A percentile compares a stretch with the other conserved stretches of the same genome.
Evolutionary conservation across 2,888 invertebrate genomes (phyloP).

Genomic region (Drosophila dives): DNA sequence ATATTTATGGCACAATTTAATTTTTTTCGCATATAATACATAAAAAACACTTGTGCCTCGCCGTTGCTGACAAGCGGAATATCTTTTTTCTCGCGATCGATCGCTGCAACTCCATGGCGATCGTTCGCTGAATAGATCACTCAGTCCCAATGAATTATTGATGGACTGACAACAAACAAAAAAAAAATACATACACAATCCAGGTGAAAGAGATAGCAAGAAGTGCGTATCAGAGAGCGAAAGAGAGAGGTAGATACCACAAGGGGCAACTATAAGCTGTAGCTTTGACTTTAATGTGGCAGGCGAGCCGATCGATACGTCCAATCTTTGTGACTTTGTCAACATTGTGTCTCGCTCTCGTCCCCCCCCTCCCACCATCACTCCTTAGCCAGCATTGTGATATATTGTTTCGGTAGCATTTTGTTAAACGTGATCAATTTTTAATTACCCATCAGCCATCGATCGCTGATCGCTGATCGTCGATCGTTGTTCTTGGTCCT

Average conservation of each 20-base stretch:
- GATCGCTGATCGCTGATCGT: slow-evolving; percentile 36
- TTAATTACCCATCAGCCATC: slow-evolving; percentile 81
- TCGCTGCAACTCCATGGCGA: slow-evolving; percentile 32
- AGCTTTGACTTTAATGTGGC: slow-evolving; percentile 75
- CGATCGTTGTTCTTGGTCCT: slow-evolving; percentile 23
- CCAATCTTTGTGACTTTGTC: slow-evolving; percentile 70
- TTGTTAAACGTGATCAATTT: slow-evolving; percentile 84
- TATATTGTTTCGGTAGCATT: slow-evolving; percentile 81
- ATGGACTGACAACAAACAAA: slow-evolving; percentile 52
- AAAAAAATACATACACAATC: slow-evolving; percentile 20
- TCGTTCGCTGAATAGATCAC: slow-evolving; percentile 69
- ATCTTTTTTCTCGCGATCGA: slow-evolving; percentile 76
- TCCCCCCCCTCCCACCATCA: not conserved
- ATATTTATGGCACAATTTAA: slow-evolving; percentile 77
- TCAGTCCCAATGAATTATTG: slow-evolving; percentile 75
- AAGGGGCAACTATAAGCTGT: slow-evolving; percentile 19
- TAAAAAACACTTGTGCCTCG: slow-evolving; percentile 67
- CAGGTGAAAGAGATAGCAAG: not conserved
- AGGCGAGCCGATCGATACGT: slow-evolving; percentile 55
- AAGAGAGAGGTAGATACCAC: slow-evolving; percentile 1
- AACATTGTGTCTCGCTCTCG: slow-evolving; percentile 48
- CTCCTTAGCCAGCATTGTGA: slow-evolving; percentile 52
- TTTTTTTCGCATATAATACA: slow-evolving; percentile 57
- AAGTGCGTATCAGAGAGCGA: not conserved
- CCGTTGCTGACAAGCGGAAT: slow-evolving; percentile 74